These are phyloP conservation scores for Mus minutoides DNA, from an alignment of 2,797 vertebrate species.

Conservation along the genomic window DNA sequence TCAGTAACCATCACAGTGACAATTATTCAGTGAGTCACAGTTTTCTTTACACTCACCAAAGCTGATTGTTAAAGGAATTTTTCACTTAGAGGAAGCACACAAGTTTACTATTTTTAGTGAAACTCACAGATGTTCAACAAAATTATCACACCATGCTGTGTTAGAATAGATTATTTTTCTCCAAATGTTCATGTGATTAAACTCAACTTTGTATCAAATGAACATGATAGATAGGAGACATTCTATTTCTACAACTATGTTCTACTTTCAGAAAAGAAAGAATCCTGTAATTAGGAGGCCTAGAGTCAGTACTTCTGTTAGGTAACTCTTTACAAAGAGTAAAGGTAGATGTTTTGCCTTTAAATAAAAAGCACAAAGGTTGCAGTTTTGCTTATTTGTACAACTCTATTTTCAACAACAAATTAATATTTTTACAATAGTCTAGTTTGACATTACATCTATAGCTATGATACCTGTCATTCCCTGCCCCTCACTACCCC, in stretches of 20 bases:
- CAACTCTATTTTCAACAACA: not conserved
- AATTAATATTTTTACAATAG: not conserved
- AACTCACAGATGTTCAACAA: conserved; percentile 49
- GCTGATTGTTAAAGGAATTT: conserved; percentile 22
- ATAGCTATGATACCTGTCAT: not conserved
- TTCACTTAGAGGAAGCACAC: conserved; percentile 43
- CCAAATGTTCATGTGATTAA: conserved; percentile 56
- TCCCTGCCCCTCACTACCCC: not conserved
- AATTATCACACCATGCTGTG: conserved; percentile 20
- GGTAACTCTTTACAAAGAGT: not conserved
- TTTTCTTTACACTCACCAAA: conserved; percentile 54
- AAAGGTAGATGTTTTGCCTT: not conserved
- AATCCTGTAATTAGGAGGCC: not conserved
- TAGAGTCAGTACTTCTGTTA: not conserved
- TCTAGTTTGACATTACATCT: not conserved
- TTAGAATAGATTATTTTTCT: conserved; percentile 52
- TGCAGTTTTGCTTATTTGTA: not conserved
- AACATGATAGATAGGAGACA: conserved; percentile 4
- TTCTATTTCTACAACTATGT: conserved; percentile 49
- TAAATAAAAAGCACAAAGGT: not conserved
- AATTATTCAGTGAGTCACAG: not conserved
- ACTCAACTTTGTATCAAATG: not conserved
- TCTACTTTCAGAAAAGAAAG: conserved; percentile 58
- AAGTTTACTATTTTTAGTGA: conserved; percentile 60
- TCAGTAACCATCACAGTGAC: not conserved